Evolutionary conservation across 2,888 invertebrate species (phyloP).

Genomic region (Tetranychus truncatus): DNA sequence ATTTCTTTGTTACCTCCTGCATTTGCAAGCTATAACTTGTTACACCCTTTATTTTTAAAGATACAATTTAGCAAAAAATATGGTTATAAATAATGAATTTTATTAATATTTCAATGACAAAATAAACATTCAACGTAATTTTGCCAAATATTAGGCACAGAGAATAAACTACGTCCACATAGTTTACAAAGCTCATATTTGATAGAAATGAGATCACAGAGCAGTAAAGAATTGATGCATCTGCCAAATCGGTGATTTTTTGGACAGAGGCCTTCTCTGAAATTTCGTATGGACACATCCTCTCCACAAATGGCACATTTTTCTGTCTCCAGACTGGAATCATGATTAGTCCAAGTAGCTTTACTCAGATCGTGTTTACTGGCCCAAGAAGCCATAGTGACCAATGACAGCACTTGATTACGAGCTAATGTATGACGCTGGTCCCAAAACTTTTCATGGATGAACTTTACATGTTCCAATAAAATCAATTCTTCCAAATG

Average conservation of each 20-base stretch:
- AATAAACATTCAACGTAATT: not conserved
- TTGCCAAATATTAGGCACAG: constrained; percentile 1
- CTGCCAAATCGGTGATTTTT: not conserved
- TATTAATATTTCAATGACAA: not conserved
- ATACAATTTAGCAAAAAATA: too few species aligned
- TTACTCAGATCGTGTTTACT: not conserved
- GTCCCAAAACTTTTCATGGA: too few species aligned
- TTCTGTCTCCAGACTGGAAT: not conserved
- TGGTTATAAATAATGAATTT: too few species aligned
- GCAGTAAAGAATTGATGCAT: not conserved
- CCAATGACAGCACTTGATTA: not conserved
- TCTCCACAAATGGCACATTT: constrained; percentile 1
- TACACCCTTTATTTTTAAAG: too few species aligned
- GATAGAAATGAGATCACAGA: not conserved
- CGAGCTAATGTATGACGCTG: not conserved
- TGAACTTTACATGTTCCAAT: not conserved
- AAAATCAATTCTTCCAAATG: not conserved
- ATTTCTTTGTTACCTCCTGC: too few species aligned
- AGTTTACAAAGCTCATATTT: constrained; percentile 6
- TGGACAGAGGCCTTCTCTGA: not conserved
- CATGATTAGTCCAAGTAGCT: not conserved
- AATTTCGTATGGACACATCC: not conserved
- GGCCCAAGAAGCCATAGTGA: not conserved
- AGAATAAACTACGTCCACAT: not conserved
- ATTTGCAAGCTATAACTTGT: too few species aligned